A percentile compares a stretch with the other conserved stretches of the same genome.
Conservation (phyloP, 2,888 invertebrate genomes). For the Nesidiocoris tenuis region DNA sequence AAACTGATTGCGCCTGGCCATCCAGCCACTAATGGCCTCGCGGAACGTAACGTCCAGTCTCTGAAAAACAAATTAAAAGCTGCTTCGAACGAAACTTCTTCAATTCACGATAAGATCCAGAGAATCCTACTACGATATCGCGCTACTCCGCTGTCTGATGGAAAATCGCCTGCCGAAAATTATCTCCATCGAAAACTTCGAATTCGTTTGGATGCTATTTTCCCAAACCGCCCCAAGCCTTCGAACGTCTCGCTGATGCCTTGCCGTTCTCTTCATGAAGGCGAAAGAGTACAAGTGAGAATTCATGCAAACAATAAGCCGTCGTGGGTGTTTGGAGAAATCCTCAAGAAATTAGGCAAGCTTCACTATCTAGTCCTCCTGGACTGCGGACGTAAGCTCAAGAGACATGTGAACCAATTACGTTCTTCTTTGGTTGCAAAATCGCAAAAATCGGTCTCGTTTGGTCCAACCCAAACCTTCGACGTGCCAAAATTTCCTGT, state of each 20-base stretch:
- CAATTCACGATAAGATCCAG: not conserved
- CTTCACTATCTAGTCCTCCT: not conserved
- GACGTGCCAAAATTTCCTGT: no score
- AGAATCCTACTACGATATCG: not conserved
- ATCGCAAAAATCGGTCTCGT: no score
- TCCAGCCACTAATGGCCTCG: constrained; percentile 9
- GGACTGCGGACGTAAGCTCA: not conserved
- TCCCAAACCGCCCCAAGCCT: not conserved
- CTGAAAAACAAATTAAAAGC: not conserved
- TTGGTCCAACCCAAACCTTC: no score
- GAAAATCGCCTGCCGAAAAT: not conserved
- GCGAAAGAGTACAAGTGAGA: not conserved
- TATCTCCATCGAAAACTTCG: not conserved
- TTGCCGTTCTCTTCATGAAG: not conserved
- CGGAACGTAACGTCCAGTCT: not conserved
- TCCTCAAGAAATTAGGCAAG: not conserved
- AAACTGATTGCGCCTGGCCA: constrained; percentile 6
- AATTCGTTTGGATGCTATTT: not conserved
- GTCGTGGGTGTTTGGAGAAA: not conserved
- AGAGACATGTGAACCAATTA: not conserved
- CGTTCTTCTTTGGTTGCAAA: no score
- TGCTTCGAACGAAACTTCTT: not conserved
- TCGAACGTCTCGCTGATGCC: not conserved
- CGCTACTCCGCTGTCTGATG: not conserved
- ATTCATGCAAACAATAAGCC: not conserved